Evolutionary conservation across 2,113 vertebrate genomes (phyloP), one percentile per base, ranked within the genome.

Genomic region (Bos indicus): DNA sequence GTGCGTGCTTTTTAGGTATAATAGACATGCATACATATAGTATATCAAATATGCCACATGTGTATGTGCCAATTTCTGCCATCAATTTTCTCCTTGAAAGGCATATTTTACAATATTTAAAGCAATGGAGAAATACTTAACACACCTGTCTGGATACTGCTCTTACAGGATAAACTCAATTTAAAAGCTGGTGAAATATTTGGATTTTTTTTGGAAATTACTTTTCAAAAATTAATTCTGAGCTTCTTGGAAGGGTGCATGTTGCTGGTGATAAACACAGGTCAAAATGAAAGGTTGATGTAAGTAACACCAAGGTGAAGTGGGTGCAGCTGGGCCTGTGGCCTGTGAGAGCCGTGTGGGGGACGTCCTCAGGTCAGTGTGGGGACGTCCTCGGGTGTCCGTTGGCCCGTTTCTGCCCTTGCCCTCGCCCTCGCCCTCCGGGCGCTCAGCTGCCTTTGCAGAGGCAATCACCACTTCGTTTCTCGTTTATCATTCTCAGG

Each of bases 241-340:
- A 98, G 93, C 92, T 98, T 98, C 97, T 98, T 98, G 97, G 98
- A 98, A 98, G 98, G 96, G 97, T 98, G 91, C 93, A 97, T 99
- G 95, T 97, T 90, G 97, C 96, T 98, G 95, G 94, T 97, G 95
- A 98, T 95, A 93, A 64, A 86, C 90, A 95, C 96, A 98, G 97
- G 98, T 98, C 96, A 98, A 98, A 98, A 81, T 98, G 98, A 98
- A 99, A 96, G 97, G 98, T 98, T 93, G 95, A 98, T 98, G 60
- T 17, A 56, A 94, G 95, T 95, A 96, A 67, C 97, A 74, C 77
- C 96, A 98, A 96, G 98, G 98, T 99, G 98, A 99, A 98, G 83
- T 95, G 94, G 97, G 94, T 96, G 54, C 36, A 96, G 40, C 48
- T 60, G 93, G 87, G 64, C 60, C 96, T 95, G 80, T 92, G 95